Evolutionary conservation across 2,797 vertebrate species (phyloP), one percentile per base, ranked within the genome.

Genomic region (Clarias pachynema): DNA sequence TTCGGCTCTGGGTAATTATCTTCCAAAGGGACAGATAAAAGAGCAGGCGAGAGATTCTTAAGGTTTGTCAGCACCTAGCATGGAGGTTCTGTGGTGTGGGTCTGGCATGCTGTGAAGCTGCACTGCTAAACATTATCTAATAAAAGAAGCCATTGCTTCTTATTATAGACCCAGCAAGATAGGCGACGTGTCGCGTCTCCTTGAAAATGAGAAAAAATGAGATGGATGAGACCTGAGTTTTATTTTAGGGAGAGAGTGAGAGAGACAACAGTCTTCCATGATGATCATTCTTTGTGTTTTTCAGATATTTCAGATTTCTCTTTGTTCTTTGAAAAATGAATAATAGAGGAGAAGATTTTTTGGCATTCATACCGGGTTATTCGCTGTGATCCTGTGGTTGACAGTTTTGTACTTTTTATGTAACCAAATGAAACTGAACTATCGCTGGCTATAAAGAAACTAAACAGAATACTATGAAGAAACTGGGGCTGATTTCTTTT

Each of bases 151-250:
- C 72, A 86, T 89, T 81, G 82, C 79, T 83, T 89, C 81, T 86
- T 86, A 89, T 91, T 90, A 87, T 60, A 59, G 84, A 66, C 84
- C 66, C 86, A 83, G 68, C 60, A 85, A 89, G 83, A 90, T 81
- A 87, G 84, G 86, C 85, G 74, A 75, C 73, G 44, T 37, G 75
- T 56, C 57, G 82, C 65, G 57, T 84, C 87, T 65, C 81, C 65
- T 74, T 79, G 68, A 87, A 89, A 87, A 85, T 88, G 82, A 90
- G 84, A 85, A 90, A 88, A 80, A 86, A 87, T 88, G 82, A 88
- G 90, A 88, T 75, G 85, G 89, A 89, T 89, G 91, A 88, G 60
- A 82, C 56, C 72, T 66, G 79, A 73, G 63, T 70, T 89, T 87
- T 26, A 80, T 80, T 53, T 80, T n/a, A 86, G 63, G 80, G 20